A percentile compares a stretch with the other conserved stretches of the same genome.
phyloP scores from a whole-genome alignment of 2,113 vertebrate species.

The Pipra filicauda region DNA sequence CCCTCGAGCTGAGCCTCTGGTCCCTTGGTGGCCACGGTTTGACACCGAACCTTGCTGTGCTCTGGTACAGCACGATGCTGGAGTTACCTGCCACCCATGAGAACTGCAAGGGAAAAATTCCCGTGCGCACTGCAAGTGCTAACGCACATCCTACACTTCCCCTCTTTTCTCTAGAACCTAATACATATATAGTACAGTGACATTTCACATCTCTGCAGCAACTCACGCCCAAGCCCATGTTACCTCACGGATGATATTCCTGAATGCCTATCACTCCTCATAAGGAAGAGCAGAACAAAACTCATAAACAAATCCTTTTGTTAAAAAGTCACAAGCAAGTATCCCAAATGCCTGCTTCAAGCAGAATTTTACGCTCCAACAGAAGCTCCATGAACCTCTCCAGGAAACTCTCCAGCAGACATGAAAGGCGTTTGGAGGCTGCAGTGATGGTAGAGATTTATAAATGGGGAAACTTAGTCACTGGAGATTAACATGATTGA shows the following conservation, averaged over 20 bases:
- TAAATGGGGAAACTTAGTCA: slow-evolving; percentile 16
- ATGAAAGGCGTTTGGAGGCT: slow-evolving; percentile 17
- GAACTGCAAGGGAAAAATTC: not conserved
- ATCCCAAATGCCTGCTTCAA: not conserved
- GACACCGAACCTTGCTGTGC: not conserved
- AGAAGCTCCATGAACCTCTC: slow-evolving; percentile 14
- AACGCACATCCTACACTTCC: not conserved
- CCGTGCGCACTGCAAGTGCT: not conserved
- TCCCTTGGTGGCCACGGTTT: not conserved
- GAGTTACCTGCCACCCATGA: not conserved
- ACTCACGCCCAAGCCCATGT: not conserved
- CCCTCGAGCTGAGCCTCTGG: not conserved
- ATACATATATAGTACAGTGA: not conserved
- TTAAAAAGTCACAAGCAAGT: not conserved
- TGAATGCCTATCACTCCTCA: not conserved
- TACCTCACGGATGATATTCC: not conserved
- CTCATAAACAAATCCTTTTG: not conserved
- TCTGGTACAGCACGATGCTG: accelerated
- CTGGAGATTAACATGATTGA: not conserved
- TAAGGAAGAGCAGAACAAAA: not conserved
- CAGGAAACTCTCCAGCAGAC: slow-evolving; percentile 2
- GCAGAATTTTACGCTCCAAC: not conserved
- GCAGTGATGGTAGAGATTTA: slow-evolving; percentile 5
- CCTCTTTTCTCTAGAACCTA: not conserved
- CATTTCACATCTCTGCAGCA: slow-evolving; percentile 6